These are phyloP conservation scores for Dolichotis patagonum DNA, from an alignment of 2,113 vertebrate species.

Conservation along the genomic window DNA sequence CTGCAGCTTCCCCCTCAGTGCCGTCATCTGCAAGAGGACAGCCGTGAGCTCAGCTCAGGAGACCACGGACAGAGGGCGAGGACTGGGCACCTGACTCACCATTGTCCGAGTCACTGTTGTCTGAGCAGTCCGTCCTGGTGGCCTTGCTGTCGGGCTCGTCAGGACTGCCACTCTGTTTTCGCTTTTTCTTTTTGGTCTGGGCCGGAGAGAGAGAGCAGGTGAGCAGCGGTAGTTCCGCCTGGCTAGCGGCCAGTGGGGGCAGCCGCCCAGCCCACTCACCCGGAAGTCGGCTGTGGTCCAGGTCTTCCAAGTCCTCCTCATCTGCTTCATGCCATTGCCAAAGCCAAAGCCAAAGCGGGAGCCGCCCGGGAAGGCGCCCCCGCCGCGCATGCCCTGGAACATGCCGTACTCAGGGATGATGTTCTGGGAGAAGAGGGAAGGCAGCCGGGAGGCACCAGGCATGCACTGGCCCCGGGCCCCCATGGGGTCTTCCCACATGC, in stretches of 20 bases:
- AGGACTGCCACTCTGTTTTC: conserved; percentile 81
- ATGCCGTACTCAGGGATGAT: conserved; percentile 88
- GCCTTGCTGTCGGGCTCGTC: conserved; percentile 86
- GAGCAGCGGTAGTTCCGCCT: background rate
- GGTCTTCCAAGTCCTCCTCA: conserved; percentile 90
- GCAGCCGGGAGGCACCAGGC: conserved; percentile 91
- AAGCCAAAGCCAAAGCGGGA: conserved; percentile 90
- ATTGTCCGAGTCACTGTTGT: conserved; percentile 87
- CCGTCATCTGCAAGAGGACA: conserved; percentile 84
- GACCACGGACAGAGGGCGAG: fast-evolving
- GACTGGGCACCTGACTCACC: conserved; percentile 65
- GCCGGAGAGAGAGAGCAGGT: background rate
- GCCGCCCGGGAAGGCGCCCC: conserved; percentile 85
- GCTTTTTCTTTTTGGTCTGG: conserved; percentile 85
- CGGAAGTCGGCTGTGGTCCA: conserved; percentile 86
- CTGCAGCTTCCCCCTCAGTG: conserved; percentile 83
- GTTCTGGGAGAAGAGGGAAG: conserved; percentile 95
- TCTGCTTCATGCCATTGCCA: conserved; percentile 91
- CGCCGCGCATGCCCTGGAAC: conserved; percentile 91
- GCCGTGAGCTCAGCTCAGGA: background rate
- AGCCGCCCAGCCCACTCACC: conserved; percentile 86
- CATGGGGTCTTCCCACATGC: conserved; percentile 90
- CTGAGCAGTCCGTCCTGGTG: conserved; percentile 84
- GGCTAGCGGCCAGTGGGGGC: conserved; percentile 53
- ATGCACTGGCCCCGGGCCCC: conserved; percentile 87